These are phyloP conservation scores for Pseudorhombus dupliciocellatus DNA, from an alignment of 2,113 vertebrate genomes.

Conservation along the genomic window DNA sequence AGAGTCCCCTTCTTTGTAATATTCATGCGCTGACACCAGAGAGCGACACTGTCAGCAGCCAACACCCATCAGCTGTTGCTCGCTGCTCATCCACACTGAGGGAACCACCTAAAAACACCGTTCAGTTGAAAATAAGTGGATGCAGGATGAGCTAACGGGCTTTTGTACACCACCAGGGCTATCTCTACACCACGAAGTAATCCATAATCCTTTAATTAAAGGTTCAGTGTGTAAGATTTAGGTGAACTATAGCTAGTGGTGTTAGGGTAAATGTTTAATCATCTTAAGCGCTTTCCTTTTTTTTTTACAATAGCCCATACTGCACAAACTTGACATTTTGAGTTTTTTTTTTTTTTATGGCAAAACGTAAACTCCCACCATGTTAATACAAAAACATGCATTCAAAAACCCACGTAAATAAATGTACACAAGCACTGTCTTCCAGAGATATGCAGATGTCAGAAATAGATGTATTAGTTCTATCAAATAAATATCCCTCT, in stretches of 20 bases:
- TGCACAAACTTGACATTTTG: too few relatives aligned
- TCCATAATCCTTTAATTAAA: too few relatives aligned
- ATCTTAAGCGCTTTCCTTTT: too few relatives aligned
- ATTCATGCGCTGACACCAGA: conserved; percentile 14
- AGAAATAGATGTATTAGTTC: background rate
- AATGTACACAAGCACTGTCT: background rate
- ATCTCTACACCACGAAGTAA: background rate
- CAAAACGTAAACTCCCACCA: too few relatives aligned
- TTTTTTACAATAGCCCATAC: too few relatives aligned
- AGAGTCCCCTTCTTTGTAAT: conserved; percentile 2
- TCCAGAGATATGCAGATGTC: background rate
- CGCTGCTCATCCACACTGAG: background rate
- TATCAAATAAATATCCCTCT: background rate
- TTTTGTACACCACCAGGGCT: background rate
- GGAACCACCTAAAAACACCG: background rate
- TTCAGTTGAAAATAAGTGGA: background rate
- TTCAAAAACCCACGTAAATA: background rate
- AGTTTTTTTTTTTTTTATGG: too few relatives aligned
- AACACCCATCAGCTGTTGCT: background rate
- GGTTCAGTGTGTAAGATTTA: too few relatives aligned
- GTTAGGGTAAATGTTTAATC: too few relatives aligned
- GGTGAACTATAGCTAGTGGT: too few relatives aligned
- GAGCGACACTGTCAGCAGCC: conserved; percentile 3
- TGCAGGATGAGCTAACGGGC: background rate
- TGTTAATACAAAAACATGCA: background rate